Base-by-base conservation (phyloP, 1,140 invertebrate species). In the Pygmarrhopalites habei region DNA sequence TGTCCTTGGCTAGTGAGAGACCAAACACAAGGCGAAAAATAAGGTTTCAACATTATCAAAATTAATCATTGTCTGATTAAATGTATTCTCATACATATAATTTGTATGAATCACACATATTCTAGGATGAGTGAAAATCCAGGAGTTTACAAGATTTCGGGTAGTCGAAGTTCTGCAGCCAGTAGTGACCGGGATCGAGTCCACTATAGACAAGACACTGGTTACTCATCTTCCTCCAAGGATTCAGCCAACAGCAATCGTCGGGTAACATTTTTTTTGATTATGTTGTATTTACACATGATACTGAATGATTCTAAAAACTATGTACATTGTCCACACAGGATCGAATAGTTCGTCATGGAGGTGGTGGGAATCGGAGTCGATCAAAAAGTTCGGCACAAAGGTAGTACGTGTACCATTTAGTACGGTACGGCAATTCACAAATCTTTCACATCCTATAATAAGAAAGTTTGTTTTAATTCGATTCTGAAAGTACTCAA, bases 51-150 rank as follows among this genome's bases (percentile, higher is more conserved):
- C n/a, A n/a, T n/a, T n/a, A n/a, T n/a, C n/a, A n/a, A n/a, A 47
- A 2, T 25, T 52, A 43, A 26, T 39, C 25, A 4, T 44, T 7
- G 3, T 30, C 2, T 35, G 5, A 35, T 35, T 35, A 15, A 35
- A 35, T 35, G 15, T 35, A 7, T 35, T 35, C 32, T 15, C n/a
- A n/a, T n/a, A n/a, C n/a, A n/a, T n/a, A n/a, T n/a, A n/a, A n/a
- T n/a, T n/a, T n/a, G n/a, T n/a, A n/a, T n/a, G n/a, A n/a, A n/a
- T n/a, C n/a, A n/a, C n/a, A n/a, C n/a, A n/a, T n/a, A n/a, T n/a
- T n/a, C n/a, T 26, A 70, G 68, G 44, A 66, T 70, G 63, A 65
- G 68, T 56, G 65, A 67, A 41, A 70, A 70, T 61, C 68, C 68
- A 26, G 68, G 68, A 32, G 56, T 70, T 1, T 70, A 67, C 60